Base-by-base conservation (phyloP, 2,888 invertebrate genomes). In the Stenoptilia bipunctidactyla region DNA sequence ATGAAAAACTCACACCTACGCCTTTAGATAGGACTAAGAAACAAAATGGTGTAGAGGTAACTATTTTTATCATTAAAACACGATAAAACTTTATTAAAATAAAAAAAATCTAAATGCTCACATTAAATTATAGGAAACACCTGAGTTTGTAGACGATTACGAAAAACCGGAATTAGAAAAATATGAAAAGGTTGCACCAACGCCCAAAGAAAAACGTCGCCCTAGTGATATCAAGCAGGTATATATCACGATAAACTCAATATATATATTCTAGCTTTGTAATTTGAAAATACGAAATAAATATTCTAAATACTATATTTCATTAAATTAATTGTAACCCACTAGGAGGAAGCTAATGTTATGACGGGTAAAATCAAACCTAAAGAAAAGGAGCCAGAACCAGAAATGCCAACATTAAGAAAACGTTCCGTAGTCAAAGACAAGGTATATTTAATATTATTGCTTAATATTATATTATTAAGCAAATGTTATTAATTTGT, bases 151-250 rank as follows among this genome's bases (percentile, higher is more conserved):
- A 48, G 89, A 89, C 27, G 92, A 92, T 72, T 92, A 92, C 57
- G 90, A 92, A 58, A 87, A 89, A 52, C 88, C 91, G 0, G 87
- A 87, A 49, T 76, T 91, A 39, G 91, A 91, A 62, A 88, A 87
- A 66, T 90, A 88, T 52, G 88, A 90, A 68, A 88, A 87, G 53
- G 45, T 71, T 41, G 61, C 70, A 49, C 74, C 80, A 30, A 69
- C 74, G 45, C 69, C 73, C 41, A 82, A 79, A 56, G 73, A 75
- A 38, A 83, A 82, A 57, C 70, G 66, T 49, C 66, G 67, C 52
- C 56, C 66, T 56, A 76, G 68, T 55, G 75, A 76, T 12, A 66
- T 57, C 49, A 60, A 82, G 82, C 60, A 82, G 83, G 82, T 82
- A 76, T 25, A 6, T 25, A 25, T 5, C 9, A 6, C 5, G 25